Evolutionary conservation across 2,888 invertebrate species (phyloP), one percentile per base, ranked within the genome.

Genomic region (Drosophila testacea): DNA sequence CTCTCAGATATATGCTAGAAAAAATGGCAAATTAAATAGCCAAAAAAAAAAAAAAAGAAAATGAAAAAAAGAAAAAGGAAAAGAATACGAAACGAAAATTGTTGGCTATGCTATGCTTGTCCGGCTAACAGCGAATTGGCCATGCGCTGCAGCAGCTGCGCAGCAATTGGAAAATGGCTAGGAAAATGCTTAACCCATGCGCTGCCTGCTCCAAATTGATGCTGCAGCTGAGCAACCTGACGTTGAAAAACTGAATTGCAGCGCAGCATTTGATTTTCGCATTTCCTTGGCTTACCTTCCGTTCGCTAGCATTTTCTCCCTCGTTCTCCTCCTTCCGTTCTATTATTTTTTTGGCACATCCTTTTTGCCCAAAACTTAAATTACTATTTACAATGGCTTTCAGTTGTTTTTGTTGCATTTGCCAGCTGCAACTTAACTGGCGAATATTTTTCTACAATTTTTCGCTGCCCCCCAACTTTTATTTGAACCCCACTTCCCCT

Each of bases 11-110:
- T 76, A 82, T 84, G 74, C 82, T 79, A 79, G 73, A 87, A 87
- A 86, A 89, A 85, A 87, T 84, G 77, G 75, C 73, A 85, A 85
- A 89, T 82, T 89, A 89, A 87, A 89, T 87, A 87, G 87, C 87
- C 84, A 72, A 85, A 89, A 84, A 88, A 86, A 69, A 66, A 52
- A 30, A 55, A 11, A 86, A 69, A 64, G 39, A 22, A 55, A 9
- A 68, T 83, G 87, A 84, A 84, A 83, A 70, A 69, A 52, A 30
- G 48, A 9, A 11, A 50, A 7, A 2, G 28, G 9, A 13, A 47
- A 13, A 2, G 36, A 57, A 47, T 46, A 46, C 4, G 11, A 30
- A 55, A 47, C 13, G 16, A 39, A 22, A 32, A 50, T 57, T 66
- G 63, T 22, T 39, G 32, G 32, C 32, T 9, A 32, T 32, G 6